Evolutionary conservation across 2,888 invertebrate genomes (phyloP).

Genomic region (Cryptus viduatorius): DNA sequence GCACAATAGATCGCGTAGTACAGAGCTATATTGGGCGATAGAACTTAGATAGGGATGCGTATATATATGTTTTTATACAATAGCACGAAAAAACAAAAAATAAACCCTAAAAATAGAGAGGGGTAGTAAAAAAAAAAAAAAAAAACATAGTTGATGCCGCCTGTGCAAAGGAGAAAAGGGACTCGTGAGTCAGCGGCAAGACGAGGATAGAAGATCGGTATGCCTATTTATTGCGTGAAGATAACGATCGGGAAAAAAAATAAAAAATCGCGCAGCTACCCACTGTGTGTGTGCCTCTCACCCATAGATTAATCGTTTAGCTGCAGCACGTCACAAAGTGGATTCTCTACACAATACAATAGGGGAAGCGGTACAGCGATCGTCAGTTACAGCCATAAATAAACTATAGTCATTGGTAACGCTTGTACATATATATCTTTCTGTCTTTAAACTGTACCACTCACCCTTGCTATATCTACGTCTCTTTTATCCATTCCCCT

Average conservation of each 20-base stretch:
- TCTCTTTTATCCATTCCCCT: conserved; percentile 11
- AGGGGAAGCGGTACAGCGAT: conserved; percentile 27
- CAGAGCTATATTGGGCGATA: conserved; percentile 25
- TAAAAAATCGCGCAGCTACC: conserved; percentile 41
- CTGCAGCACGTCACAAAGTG: conserved; percentile 47
- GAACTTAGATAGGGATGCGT: conserved; percentile 52
- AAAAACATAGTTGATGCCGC: not conserved
- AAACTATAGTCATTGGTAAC: not conserved
- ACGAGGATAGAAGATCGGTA: not conserved
- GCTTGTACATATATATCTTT: not conserved
- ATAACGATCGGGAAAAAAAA: conserved; percentile 17
- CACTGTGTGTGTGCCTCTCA: conserved; percentile 54
- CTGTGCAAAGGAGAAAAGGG: not conserved
- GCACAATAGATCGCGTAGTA: conserved; percentile 56
- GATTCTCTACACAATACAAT: not conserved
- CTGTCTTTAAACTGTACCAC: conserved; percentile 24
- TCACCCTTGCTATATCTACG: conserved; percentile 19
- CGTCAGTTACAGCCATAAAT: not conserved
- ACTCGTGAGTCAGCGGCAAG: conserved; percentile 6
- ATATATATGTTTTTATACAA: conserved; percentile 36
- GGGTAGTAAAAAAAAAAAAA: conserved; percentile 8
- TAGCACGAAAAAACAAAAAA: conserved; percentile 13
- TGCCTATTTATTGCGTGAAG: not conserved
- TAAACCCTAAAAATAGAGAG: not conserved
- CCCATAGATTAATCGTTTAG: conserved; percentile 56